phyloP scores from a whole-genome alignment of 35 echinoderm and acorn worm species.

The Stichopus chloronotus region DNA sequence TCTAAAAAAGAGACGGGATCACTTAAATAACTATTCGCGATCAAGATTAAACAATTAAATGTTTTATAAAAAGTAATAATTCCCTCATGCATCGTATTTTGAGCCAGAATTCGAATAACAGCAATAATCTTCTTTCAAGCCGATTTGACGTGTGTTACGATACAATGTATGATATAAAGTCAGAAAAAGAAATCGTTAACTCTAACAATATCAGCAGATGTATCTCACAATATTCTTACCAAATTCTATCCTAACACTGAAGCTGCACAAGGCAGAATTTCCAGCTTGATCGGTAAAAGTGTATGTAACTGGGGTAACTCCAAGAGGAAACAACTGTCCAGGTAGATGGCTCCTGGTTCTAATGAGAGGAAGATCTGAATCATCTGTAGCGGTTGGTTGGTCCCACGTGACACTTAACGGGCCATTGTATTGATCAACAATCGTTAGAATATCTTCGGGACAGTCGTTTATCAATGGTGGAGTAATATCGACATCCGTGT shows the following conservation, averaged over 20 bases:
- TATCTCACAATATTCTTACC: not conserved
- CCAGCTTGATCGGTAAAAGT: constrained; percentile 55
- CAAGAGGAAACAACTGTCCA: constrained; percentile 48
- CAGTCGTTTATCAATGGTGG: constrained; percentile 7
- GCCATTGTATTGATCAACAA: not conserved
- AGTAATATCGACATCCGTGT: not conserved
- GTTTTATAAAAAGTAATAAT: too few relatives aligned
- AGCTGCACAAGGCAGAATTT: constrained; percentile 59
- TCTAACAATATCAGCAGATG: too few relatives aligned
- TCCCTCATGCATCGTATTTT: too few relatives aligned
- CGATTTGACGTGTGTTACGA: too few relatives aligned
- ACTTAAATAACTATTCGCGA: too few relatives aligned
- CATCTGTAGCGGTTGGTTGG: constrained; percentile 71
- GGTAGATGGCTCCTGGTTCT: constrained; percentile 46
- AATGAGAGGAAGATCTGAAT: constrained; percentile 36
- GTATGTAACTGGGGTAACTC: constrained; percentile 67
- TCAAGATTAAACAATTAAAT: too few relatives aligned
- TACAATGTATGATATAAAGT: too few relatives aligned
- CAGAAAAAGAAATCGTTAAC: too few relatives aligned
- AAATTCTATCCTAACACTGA: constrained; percentile 58
- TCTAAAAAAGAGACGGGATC: too few relatives aligned
- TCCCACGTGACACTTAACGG: constrained; percentile 43
- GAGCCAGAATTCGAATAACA: too few relatives aligned
- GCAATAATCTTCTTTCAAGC: too few relatives aligned
- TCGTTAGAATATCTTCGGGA: not conserved